Percentiles rank a stretch among this genome's conserved stretches.
These are phyloP conservation scores for Enteromius paludinosus DNA, from an alignment of 2,797 vertebrate species.

Conservation along the genomic window DNA sequence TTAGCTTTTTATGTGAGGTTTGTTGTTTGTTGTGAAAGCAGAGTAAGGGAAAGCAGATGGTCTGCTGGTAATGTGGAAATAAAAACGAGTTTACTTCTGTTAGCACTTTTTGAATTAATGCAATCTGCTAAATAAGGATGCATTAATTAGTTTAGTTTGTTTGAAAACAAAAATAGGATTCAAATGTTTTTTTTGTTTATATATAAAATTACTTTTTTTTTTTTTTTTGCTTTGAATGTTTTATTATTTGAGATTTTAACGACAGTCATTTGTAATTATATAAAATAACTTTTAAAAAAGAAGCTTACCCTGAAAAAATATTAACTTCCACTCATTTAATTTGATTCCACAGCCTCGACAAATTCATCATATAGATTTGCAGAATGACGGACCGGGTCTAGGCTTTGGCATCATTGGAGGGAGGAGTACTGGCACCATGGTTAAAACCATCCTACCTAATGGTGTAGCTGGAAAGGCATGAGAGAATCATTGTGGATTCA, in stretches of 20 bases:
- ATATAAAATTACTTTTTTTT: too few species aligned
- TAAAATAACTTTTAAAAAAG: not conserved
- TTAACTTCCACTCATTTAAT: not conserved
- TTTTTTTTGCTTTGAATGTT: too few species aligned
- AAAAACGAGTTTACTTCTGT: conserved; percentile 9
- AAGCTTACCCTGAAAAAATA: not conserved
- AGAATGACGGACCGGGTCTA: conserved; percentile 91
- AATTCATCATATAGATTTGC: conserved; percentile 89
- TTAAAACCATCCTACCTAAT: conserved; percentile 93
- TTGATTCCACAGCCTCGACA: conserved; percentile 21
- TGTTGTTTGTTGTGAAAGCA: not conserved
- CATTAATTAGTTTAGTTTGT: not conserved
- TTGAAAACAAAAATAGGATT: too few species aligned
- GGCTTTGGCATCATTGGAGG: conserved; percentile 97
- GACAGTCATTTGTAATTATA: too few species aligned
- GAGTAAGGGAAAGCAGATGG: not conserved
- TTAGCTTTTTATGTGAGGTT: not conserved
- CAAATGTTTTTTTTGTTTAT: not conserved
- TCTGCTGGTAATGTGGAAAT: conserved; percentile 19
- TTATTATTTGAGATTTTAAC: too few species aligned
- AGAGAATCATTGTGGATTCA: not conserved
- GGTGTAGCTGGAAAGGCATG: conserved; percentile 91
- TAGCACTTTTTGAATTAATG: not conserved
- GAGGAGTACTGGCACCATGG: conserved; percentile 88
- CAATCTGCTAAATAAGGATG: not conserved